Percentiles rank a stretch among this genome's conserved stretches.
Evolutionary conservation across 2,113 vertebrate genomes (phyloP).

Genomic region (Melanerpes aurifrons): DNA sequence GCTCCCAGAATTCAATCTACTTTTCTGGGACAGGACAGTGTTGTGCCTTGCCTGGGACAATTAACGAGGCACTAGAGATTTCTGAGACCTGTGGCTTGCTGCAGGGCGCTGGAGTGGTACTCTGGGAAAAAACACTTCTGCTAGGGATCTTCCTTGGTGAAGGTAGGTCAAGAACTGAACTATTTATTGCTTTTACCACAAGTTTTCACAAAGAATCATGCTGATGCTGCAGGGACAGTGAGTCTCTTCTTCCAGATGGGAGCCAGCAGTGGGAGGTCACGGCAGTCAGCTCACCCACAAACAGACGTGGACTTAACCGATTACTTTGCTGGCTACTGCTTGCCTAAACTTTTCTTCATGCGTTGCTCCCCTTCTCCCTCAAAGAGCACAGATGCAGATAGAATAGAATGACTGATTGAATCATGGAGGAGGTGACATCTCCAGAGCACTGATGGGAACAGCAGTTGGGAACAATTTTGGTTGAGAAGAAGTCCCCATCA

Average conservation of each 20-base stretch:
- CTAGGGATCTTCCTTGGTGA: rapidly evolving
- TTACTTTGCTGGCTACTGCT: neutral
- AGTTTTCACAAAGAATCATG: neutral
- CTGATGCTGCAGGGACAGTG: neutral
- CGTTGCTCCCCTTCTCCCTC: neutral
- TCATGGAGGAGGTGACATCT: neutral
- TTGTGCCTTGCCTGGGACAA: neutral
- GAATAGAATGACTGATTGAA: neutral
- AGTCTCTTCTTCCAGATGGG: neutral
- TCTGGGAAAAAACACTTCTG: neutral
- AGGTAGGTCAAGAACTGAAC: neutral
- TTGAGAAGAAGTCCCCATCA: rapidly evolving
- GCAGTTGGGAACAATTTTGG: neutral
- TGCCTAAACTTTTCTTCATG: neutral
- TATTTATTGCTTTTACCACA: neutral
- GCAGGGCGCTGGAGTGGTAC: rapidly evolving
- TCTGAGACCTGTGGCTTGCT: neutral
- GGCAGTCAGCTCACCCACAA: neutral
- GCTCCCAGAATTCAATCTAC: neutral
- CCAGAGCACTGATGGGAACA: neutral
- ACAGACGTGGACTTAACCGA: neutral
- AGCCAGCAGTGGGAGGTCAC: neutral
- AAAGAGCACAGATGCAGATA: neutral
- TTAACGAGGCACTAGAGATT: neutral
- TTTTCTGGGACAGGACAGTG: neutral